Evolutionary conservation across 2,113 vertebrate species (phyloP).

Genomic region (Scortum barcoo): DNA sequence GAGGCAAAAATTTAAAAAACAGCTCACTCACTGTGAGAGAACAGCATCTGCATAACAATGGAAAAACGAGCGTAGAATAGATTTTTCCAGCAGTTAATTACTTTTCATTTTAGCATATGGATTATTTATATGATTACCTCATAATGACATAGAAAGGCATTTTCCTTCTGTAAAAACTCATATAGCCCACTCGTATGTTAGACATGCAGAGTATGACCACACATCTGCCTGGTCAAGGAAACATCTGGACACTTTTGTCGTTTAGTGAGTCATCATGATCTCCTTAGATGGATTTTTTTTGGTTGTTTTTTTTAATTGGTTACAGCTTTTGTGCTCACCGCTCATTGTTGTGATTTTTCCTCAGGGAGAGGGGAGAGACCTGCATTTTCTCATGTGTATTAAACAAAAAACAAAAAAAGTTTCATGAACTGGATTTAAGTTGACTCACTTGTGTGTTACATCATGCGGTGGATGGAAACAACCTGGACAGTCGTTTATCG

Average conservation of each 20-base stretch:
- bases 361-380: neutral
- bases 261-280: neutral
- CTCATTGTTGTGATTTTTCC: constrained; percentile 6
- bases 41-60: neutral
- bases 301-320: constrained; percentile 10
- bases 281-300: constrained; percentile 8
- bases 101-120: neutral
- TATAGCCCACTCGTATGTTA: neutral
- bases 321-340: constrained; percentile 12
- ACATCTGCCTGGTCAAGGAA: neutral
- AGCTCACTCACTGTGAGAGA: neutral
- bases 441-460: constrained; percentile 7
- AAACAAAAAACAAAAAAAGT: neutral
- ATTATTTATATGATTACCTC: neutral
- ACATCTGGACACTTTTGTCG: constrained; percentile 16
- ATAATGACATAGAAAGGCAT: neutral
- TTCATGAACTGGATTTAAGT: neutral
- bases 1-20: neutral
- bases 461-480: constrained; percentile 44
- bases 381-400: neutral
- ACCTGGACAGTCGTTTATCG: constrained; percentile 28
- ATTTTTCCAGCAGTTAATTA: constrained; percentile 2
- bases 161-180: neutral
- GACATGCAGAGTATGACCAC: constrained; percentile 4
- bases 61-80: neutral